phyloP scores from a whole-genome alignment of 2,113 vertebrate genomes.

The Vombatus ursinus region DNA sequence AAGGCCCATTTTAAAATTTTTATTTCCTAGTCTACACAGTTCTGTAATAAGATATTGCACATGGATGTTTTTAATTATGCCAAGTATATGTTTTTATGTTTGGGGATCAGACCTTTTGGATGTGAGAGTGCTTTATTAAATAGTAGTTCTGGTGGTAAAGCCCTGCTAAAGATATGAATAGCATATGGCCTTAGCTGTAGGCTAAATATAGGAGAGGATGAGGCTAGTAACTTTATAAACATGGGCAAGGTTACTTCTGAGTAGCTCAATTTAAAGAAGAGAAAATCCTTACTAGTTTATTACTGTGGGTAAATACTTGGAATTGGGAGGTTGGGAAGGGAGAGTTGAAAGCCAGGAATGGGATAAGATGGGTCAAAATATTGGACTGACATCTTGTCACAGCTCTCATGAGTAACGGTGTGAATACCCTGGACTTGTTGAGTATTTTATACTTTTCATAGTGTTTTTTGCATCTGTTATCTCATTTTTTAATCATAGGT shows the following conservation, averaged over 20 bases:
- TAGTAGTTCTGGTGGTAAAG: not conserved
- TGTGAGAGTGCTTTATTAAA: not conserved
- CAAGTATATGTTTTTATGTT: not conserved
- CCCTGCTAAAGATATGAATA: not conserved
- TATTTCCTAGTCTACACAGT: constrained; percentile 50
- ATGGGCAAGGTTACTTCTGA: not conserved
- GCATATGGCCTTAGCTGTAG: not conserved
- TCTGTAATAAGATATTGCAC: constrained; percentile 52
- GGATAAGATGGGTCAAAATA: not conserved
- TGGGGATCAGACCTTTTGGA: not conserved
- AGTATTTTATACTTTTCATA: not conserved
- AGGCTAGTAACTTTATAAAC: not conserved
- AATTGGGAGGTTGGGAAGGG: not conserved
- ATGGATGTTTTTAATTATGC: constrained; percentile 39
- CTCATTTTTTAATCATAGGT: not conserved
- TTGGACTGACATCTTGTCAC: not conserved
- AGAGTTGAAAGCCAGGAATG: not conserved
- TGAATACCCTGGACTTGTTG: no score
- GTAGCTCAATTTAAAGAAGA: not conserved
- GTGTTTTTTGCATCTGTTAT: not conserved
- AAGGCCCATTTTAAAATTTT: constrained; percentile 58
- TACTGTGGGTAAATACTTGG: not conserved
- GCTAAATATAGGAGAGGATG: not conserved
- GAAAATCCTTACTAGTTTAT: not conserved
- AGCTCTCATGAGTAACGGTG: not conserved